A percentile compares a stretch with the other conserved stretches of the same genome.
Evolutionary conservation across 2,888 invertebrate species (phyloP).

Genomic region (Gerosis bhagava): DNA sequence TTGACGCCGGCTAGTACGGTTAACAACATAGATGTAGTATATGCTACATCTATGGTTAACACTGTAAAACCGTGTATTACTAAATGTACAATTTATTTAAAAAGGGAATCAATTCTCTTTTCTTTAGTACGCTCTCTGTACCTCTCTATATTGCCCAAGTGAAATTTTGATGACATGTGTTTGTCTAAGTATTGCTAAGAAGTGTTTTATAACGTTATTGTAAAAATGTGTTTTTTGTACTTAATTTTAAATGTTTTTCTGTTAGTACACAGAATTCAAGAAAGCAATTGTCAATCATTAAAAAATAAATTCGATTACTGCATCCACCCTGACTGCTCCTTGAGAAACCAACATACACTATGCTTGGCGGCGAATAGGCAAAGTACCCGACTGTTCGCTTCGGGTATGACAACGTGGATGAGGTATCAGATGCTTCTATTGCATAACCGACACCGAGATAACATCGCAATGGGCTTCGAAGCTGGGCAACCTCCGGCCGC

Average conservation of each 20-base stretch:
- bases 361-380: conserved; percentile 58
- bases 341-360: conserved; percentile 69
- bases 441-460: conserved; percentile 73
- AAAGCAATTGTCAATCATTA: conserved; percentile 1
- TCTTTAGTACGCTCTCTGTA: too few species aligned
- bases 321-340: conserved; percentile 66
- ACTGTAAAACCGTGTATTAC: too few species aligned
- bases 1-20: too few species aligned
- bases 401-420: conserved; percentile 75
- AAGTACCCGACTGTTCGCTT: conserved; percentile 63
- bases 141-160: too few species aligned
- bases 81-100: too few species aligned
- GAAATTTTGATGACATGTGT: too few species aligned
- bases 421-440: conserved; percentile 64
- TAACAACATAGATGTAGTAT: too few species aligned
- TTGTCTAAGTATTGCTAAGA: neutral
- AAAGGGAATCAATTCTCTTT: too few species aligned
- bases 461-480: conserved; percentile 71
- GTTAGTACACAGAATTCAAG: too few species aligned
- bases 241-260: conserved; percentile 46
- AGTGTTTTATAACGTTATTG: conserved; percentile 37
- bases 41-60: too few species aligned
- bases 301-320: conserved; percentile 49
- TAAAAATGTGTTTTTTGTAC: conserved; percentile 27
- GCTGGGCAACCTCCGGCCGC: conserved; percentile 73